Base-by-base conservation (phyloP, 92 coral and sea anemone species). In the Porites divaricata region DNA sequence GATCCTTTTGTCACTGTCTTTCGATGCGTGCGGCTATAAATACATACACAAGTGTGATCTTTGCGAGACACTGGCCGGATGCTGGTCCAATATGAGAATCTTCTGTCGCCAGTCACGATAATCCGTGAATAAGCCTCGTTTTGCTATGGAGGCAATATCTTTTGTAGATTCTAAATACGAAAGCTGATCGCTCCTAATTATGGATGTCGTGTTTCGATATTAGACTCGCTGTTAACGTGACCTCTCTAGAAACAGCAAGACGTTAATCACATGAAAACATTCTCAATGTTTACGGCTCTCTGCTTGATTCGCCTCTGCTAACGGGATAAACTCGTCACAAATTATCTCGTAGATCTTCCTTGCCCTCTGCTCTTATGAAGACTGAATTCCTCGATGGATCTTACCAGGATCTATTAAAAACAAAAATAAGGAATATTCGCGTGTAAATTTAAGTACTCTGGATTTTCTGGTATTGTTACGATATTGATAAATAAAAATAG, bases 31-130 rank as follows among this genome's bases (percentile, higher is more conserved):
- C 52, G 25, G 25, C 65, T 63, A 51, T 54, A 26, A 53, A 53
- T 66, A 6, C 26, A 15, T 54, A 6, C 26, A 15, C 16, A 10
- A 53, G 76, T 68, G 56, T 76, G 51, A 22, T 54, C 65, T 50
- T 67, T 41, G 17, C 64, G 23, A 67, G 75, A 52, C 56, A 15
- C 84, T 51, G 8, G 8, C 59, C 13, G n/a, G 51, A 61, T 51
- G 9, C 20, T 51, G 74, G 85, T 41, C 85, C 85, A 80, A 80
- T 80, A 80, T 68, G 54, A 26, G 13, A 25, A 15, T 8, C 8
- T 12, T 9, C 1, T 12, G 59, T 35, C 45, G 65, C 41, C 63
- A n/a, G 76, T 80, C 85, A 68, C 76, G 58, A 28, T 80, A 24
- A 50, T 69, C 21, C 41, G 2, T 48, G 35, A 75, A 19, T 58